Percentiles rank a stretch among this genome's conserved stretches.
Conservation (phyloP, 1,140 invertebrate genomes). For the Drosophila guanche region DNA sequence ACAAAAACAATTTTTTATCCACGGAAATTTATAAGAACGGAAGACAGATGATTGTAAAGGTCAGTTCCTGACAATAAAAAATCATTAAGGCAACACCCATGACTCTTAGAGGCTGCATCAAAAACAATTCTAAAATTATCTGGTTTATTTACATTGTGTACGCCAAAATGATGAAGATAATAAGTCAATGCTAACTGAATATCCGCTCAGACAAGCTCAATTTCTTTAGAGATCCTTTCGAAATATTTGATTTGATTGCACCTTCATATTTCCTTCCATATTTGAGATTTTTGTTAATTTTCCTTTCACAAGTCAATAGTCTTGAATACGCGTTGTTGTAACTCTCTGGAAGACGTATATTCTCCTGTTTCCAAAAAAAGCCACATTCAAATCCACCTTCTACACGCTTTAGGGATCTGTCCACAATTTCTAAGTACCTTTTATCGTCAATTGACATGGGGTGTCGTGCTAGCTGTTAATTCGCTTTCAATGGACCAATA, state of each 20-base stretch:
- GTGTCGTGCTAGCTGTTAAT: too few species aligned
- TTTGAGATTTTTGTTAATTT: constrained; percentile 6
- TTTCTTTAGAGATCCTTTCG: constrained; percentile 12
- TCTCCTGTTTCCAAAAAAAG: constrained; percentile 21
- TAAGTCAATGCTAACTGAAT: constrained; percentile 8
- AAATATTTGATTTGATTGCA: constrained; percentile 1
- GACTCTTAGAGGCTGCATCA: constrained; percentile 16
- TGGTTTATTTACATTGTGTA: constrained; percentile 23
- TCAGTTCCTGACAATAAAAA: constrained; percentile 24
- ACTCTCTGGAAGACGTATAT: constrained; percentile 11
- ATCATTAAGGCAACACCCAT: constrained; percentile 28
- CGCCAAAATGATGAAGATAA: constrained; percentile 30
- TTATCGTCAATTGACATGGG: too few species aligned
- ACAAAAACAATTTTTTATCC: too few species aligned
- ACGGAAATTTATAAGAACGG: constrained; percentile 25
- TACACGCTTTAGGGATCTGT: constrained; percentile 3
- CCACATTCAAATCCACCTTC: constrained; percentile 19
- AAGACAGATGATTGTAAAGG: constrained; percentile 13
- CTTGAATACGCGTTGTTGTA: constrained; percentile 15
- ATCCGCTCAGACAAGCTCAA: background rate
- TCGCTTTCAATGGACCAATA: too few species aligned
- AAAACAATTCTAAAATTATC: constrained; percentile 27
- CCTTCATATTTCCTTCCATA: constrained; percentile 7
- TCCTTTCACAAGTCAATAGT: constrained; percentile 10
- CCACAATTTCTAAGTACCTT: constrained; percentile 11